Percentiles rank a stretch among this genome's conserved stretches.
Conservation (phyloP, 2,888 invertebrate species). For the Pycnomerus fuliginosus region DNA sequence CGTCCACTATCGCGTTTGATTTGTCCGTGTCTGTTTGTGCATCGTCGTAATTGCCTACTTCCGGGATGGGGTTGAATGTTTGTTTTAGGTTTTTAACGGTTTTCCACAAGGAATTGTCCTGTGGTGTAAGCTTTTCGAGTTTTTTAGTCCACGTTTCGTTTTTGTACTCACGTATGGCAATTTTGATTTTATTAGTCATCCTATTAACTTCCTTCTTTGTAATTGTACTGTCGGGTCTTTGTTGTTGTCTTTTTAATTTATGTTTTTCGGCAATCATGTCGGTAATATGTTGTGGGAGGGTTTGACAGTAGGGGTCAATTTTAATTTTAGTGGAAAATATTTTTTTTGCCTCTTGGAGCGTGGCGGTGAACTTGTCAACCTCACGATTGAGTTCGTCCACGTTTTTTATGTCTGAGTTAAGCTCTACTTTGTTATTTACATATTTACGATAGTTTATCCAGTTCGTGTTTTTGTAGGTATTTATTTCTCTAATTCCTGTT, state of each 20-base stretch:
- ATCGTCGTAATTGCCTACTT: no score
- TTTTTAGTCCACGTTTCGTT: no score
- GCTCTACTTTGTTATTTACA: neutral
- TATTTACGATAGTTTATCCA: neutral
- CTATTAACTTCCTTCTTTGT: neutral
- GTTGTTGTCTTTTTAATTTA: constrained; percentile 9
- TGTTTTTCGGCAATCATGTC: constrained; percentile 18
- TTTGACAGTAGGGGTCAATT: neutral
- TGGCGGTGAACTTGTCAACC: neutral
- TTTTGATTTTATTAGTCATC: constrained; percentile 1
- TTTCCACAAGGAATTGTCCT: no score
- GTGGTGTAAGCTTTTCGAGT: no score
- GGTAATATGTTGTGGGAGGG: neutral
- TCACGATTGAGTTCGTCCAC: neutral
- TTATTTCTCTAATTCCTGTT: no score
- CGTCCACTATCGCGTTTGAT: no score
- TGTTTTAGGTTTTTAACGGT: no score
- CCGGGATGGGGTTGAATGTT: no score
- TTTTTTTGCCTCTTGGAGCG: neutral
- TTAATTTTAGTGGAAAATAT: neutral
- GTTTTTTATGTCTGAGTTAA: neutral
- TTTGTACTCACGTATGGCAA: neutral
- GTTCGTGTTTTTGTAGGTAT: constrained; percentile 3
- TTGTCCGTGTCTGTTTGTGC: no score
- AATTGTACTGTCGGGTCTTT: neutral